These are phyloP conservation scores for Gulo gulo DNA, from an alignment of 2,113 vertebrate genomes.

Conservation along the genomic window DNA sequence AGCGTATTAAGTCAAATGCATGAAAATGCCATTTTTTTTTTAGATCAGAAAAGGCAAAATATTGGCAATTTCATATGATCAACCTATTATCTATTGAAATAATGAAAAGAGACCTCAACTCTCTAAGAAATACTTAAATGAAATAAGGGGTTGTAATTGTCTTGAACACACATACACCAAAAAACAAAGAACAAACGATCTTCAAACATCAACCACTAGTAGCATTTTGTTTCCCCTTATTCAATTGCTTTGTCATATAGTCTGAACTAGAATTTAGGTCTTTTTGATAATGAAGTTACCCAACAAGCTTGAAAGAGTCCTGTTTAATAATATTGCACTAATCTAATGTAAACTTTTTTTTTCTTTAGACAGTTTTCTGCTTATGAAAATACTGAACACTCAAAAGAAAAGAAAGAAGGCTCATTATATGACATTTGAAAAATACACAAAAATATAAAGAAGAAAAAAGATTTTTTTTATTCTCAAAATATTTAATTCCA, in stretches of 20 bases:
- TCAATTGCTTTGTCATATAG: neutral
- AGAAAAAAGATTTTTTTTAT: neutral
- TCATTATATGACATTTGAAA: neutral
- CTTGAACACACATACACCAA: neutral
- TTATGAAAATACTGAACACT: neutral
- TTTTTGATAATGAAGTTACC: neutral
- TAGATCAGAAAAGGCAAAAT: neutral
- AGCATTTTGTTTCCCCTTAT: neutral
- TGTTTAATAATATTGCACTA: neutral
- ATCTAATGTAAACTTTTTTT: neutral
- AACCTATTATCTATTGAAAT: slow-evolving; percentile 12
- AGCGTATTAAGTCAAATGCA: neutral
- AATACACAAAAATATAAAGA: neutral
- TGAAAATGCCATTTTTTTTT: neutral
- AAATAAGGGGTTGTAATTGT: neutral
- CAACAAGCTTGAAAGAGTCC: neutral
- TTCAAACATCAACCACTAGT: neutral
- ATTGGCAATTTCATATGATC: neutral
- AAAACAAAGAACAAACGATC: neutral
- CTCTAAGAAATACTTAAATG: neutral
- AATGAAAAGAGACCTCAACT: neutral
- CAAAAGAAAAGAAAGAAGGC: neutral
- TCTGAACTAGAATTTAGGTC: neutral
- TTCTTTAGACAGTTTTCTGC: neutral
- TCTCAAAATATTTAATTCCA: neutral